phyloP scores from a whole-genome alignment of 1,140 invertebrate genomes.

The Neodiprion virginianus region DNA sequence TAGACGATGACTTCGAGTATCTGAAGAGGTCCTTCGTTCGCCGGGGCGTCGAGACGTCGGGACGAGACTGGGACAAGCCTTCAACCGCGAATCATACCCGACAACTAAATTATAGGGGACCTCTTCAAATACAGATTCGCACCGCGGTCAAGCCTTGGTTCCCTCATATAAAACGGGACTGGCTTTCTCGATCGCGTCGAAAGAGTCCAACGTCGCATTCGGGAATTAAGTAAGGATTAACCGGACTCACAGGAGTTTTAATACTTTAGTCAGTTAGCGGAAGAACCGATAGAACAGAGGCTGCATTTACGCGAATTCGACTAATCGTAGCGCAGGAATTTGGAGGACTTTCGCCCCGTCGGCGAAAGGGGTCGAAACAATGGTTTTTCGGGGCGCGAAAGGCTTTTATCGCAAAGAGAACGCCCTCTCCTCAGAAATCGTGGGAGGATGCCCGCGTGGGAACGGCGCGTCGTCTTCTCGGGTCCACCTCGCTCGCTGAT shows the following conservation, averaged over 20 bases:
- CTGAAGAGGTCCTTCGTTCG: conserved; percentile 6
- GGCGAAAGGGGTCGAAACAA: background rate
- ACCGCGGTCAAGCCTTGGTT: background rate
- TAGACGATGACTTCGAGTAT: background rate
- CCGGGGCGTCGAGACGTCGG: background rate
- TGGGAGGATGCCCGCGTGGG: conserved; percentile 50
- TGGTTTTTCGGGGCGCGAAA: conserved; percentile 1
- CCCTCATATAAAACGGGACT: no score
- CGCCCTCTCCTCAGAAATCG: conserved; percentile 37
- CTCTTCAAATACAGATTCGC: background rate
- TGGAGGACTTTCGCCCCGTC: background rate
- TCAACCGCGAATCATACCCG: background rate
- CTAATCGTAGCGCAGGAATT: no score
- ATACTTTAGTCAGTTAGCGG: no score
- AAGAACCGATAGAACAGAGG: no score
- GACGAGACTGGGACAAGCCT: background rate
- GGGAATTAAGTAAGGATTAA: no score
- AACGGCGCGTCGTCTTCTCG: conserved; percentile 35
- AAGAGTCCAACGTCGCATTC: background rate
- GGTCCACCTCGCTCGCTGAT: conserved; percentile 31
- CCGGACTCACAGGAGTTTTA: no score
- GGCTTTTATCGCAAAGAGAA: background rate
- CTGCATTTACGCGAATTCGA: no score
- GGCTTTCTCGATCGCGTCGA: background rate
- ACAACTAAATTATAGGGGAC: conserved; percentile 7